Percentiles rank a stretch among this genome's conserved stretches.
phyloP scores from a whole-genome alignment of 1,140 invertebrate species.

The Cydia splendana region DNA sequence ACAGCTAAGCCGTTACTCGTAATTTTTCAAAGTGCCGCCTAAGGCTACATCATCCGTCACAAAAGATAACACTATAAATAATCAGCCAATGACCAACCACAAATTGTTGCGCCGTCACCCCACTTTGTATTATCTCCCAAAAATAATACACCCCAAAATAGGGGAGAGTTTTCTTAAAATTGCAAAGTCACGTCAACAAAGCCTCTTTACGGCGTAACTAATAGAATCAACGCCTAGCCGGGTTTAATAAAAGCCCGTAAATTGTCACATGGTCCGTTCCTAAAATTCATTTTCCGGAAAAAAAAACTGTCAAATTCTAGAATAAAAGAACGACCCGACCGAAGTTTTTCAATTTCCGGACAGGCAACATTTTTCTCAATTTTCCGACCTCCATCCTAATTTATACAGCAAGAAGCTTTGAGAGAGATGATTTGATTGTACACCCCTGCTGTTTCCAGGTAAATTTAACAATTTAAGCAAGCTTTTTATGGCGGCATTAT shows the following conservation, averaged over 20 bases:
- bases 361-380: constrained; percentile 69
- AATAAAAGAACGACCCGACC: constrained; percentile 54
- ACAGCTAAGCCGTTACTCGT: not conserved
- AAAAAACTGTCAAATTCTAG: constrained; percentile 66
- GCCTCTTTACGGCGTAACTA: constrained; percentile 26
- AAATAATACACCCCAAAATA: constrained; percentile 25
- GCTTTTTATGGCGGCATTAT: constrained; percentile 69
- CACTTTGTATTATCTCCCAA: constrained; percentile 31
- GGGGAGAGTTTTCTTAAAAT: constrained; percentile 29
- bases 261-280: constrained; percentile 52
- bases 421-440: constrained; percentile 69
- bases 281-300: constrained; percentile 61
- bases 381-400: constrained; percentile 67
- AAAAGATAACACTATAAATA: constrained; percentile 31
- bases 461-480: constrained; percentile 71
- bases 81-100: constrained; percentile 19
- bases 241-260: constrained; percentile 52
- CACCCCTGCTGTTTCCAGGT: constrained; percentile 69
- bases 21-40: not conserved
- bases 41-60: constrained; percentile 6
- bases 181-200: constrained; percentile 32
- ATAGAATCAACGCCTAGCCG: constrained; percentile 28
- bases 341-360: constrained; percentile 78
- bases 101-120: constrained; percentile 22
- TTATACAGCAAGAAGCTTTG: constrained; percentile 71